Base-by-base conservation (phyloP, 53 echinoderm and acorn worm genomes). In the Stichopus horrens region DNA sequence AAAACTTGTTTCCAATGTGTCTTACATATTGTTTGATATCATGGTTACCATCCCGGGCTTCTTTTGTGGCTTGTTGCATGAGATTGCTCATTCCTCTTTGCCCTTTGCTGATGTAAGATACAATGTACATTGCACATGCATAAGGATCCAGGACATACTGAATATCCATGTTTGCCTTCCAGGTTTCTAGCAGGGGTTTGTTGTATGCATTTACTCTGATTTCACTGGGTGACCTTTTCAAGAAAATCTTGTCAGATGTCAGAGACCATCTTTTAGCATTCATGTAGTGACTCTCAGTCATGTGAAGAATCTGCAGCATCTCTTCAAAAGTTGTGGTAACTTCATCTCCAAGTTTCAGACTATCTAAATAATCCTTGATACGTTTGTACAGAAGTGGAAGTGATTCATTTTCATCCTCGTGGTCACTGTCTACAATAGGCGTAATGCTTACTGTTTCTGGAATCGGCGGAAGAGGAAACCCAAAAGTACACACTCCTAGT, bases 1-100 rank as follows among this genome's bases (percentile, higher is more conserved):
- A 21, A 54, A 89, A 89, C 19, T 83, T 83, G 20, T 89, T 89
- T 53, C 84, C 84, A 54, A 89, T 89, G 52, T 86, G 74, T 55
- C 87, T 51, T 23, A 86, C 87, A 53, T 55, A 63, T 66, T 84
- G 60, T 66, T 84, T 84, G 63, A 84, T 60, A 10, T 84, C 67
- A 13, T 5, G 22, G 57, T 86, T 91, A 7, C 89, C 93, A 75
- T 88, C 37, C 74, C 56, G 78, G 67, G 87, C 90, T 80, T 93
- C 93, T 56, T 78, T 89, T 75, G 77, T 76, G 73, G 91, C 90
- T 63, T 66, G 57, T 10, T 65, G 53, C 59, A 89, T 67, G 52
- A 55, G 89, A n/a, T 80, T 57, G 51, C 91, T 87, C 93, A 91
- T 91, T 7, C 89, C 93, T 86, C 87, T 78, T 89, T 93, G 83